Conservation (phyloP, 2,888 invertebrate genomes). For the Pteria penguin region DNA sequence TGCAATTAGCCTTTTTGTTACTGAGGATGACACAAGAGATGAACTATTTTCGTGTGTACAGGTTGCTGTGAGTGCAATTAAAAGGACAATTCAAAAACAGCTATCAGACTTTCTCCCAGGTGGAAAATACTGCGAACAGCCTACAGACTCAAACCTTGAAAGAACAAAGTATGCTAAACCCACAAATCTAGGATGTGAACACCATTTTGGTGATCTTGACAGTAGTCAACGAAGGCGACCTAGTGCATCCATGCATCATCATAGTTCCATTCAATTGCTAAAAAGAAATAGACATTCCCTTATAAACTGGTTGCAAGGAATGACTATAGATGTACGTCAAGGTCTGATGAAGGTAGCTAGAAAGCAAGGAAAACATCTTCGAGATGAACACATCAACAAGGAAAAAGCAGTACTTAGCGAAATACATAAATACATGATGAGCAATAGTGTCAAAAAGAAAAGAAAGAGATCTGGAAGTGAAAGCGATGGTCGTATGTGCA, state of each 20-base stretch:
- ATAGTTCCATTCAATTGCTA: slow-evolving; percentile 49
- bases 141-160: slow-evolving; percentile 8
- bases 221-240: slow-evolving; percentile 44
- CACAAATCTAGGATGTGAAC: slow-evolving; percentile 52
- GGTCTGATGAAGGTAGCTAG: slow-evolving; percentile 29
- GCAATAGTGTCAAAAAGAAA: slow-evolving; percentile 4
- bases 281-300: slow-evolving; percentile 44
- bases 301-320: slow-evolving; percentile 42
- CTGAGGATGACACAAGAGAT: slow-evolving; percentile 1
- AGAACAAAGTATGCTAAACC: slow-evolving; percentile 39
- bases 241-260: slow-evolving; percentile 49
- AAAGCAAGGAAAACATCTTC: slow-evolving; percentile 31
- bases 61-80: slow-evolving; percentile 15
- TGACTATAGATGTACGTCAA: slow-evolving; percentile 22
- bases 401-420: slow-evolving; percentile 32
- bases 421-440: slow-evolving; percentile 22
- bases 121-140: slow-evolving; percentile 23
- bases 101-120: slow-evolving; percentile 45
- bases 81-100: slow-evolving; percentile 40
- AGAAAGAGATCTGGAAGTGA: too few relatives aligned
- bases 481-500: too few relatives aligned
- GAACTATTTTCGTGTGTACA: slow-evolving; percentile 13
- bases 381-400: slow-evolving; percentile 10
- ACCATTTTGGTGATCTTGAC: too few relatives aligned
- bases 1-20: neutral